Percentiles rank a stretch among this genome's conserved stretches.
These are phyloP conservation scores for Diaphora mendica DNA, from an alignment of 2,888 invertebrate species.

Conservation along the genomic window DNA sequence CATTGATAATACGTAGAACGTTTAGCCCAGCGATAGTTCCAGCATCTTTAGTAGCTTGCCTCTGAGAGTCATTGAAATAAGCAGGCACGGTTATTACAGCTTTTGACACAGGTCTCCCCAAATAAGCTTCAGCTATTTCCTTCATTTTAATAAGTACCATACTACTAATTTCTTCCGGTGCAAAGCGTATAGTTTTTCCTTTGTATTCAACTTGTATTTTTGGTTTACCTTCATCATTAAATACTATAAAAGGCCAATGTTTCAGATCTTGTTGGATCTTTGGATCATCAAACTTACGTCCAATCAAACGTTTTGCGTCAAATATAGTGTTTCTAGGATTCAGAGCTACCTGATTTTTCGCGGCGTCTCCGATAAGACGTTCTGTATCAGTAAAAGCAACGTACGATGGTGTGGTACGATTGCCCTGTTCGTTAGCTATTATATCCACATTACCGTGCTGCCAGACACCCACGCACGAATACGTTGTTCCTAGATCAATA, in stretches of 20 bases:
- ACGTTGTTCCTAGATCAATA: conserved; percentile 85
- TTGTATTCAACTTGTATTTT: conserved; percentile 89
- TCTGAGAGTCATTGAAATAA: conserved; percentile 91
- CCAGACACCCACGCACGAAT: conserved; percentile 83
- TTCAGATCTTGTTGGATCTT: conserved; percentile 92
- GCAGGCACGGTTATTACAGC: conserved; percentile 94
- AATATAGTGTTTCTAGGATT: conserved; percentile 92
- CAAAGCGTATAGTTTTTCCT: conserved; percentile 87
- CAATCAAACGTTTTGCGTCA: conserved; percentile 93
- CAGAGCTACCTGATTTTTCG: conserved; percentile 90
- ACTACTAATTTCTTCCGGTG: conserved; percentile 90
- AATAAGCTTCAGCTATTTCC: conserved; percentile 90
- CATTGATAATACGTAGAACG: conserved; percentile 93
- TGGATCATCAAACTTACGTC: conserved; percentile 90
- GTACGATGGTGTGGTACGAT: conserved; percentile 90
- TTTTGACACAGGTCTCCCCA: conserved; percentile 88
- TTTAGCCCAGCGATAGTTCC: conserved; percentile 91
- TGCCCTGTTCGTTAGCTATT: conserved; percentile 89
- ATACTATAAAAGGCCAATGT: conserved; percentile 93
- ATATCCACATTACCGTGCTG: conserved; percentile 91
- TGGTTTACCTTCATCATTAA: conserved; percentile 88
- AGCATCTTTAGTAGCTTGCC: conserved; percentile 93
- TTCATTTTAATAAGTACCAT: conserved; percentile 87
- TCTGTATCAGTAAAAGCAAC: conserved; percentile 89
- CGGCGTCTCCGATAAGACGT: conserved; percentile 89